Evolutionary conservation across 2,888 invertebrate species (phyloP).

Genomic region (Mystacides longicornis): DNA sequence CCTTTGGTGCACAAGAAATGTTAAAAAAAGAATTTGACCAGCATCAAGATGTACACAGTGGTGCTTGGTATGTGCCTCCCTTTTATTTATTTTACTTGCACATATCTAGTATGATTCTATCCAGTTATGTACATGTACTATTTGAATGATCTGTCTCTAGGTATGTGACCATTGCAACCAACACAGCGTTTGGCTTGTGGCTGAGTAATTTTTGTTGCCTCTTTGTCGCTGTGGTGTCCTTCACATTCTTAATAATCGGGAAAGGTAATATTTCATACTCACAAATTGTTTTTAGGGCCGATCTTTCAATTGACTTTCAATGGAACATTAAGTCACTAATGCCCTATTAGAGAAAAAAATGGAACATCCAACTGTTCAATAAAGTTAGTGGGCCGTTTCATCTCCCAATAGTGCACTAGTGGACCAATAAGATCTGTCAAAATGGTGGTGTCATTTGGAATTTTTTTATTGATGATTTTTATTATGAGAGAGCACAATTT

Average conservation of each 20-base stretch:
- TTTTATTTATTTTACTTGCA: not conserved
- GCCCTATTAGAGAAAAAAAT: no score
- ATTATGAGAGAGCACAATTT: no score
- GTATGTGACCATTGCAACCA: constrained; percentile 53
- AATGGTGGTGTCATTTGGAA: no score
- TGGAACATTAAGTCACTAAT: no score
- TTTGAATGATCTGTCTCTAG: no score
- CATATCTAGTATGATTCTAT: not conserved
- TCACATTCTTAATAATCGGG: constrained; percentile 54
- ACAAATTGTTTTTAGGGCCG: no score
- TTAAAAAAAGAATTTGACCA: constrained; percentile 61
- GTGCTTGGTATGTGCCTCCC: constrained; percentile 46
- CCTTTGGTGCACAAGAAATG: constrained; percentile 58
- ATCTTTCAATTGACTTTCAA: no score
- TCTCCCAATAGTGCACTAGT: no score
- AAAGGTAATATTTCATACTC: constrained; percentile 52
- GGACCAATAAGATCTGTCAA: no score
- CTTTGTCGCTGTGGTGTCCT: constrained; percentile 54
- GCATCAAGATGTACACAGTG: constrained; percentile 58
- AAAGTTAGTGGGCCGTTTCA: no score
- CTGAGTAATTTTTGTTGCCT: constrained; percentile 56
- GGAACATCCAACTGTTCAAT: no score
- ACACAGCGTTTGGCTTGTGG: constrained; percentile 58
- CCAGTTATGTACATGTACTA: not conserved
- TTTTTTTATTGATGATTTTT: no score